phyloP scores from a whole-genome alignment of 2,113 vertebrate species.

The Mobula birostris region DNA sequence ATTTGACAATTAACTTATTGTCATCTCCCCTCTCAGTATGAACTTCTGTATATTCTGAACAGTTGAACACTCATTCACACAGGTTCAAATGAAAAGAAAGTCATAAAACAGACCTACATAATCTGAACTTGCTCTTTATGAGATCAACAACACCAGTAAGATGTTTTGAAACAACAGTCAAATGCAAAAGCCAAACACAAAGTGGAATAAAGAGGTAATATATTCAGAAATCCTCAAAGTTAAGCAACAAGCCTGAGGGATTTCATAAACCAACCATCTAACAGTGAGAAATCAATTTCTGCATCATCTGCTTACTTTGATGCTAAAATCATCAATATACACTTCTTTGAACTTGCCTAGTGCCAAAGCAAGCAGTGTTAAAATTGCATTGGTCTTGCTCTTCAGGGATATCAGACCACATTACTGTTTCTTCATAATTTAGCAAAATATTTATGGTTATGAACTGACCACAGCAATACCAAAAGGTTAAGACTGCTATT shows the following conservation, averaged over 20 bases:
- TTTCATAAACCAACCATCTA: neutral
- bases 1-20: neutral
- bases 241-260: neutral
- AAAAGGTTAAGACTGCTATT: neutral
- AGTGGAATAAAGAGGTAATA: constrained; percentile 16
- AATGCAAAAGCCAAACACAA: neutral
- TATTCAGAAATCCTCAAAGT: neutral
- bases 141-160: neutral
- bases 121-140: neutral
- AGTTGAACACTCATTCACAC: neutral
- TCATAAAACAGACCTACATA: neutral
- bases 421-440: neutral
- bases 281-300: constrained; percentile 7
- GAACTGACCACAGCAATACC: neutral
- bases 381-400: neutral
- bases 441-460: neutral
- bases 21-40: too few species aligned
- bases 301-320: neutral
- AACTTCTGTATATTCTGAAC: neutral
- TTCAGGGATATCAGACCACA: neutral
- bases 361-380: neutral
- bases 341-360: neutral
- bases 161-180: neutral
- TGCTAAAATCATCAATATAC: neutral
- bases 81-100: neutral